These are phyloP conservation scores for Pristionchus pacificus DNA, from an alignment of 1,140 invertebrate species.

Conservation along the genomic window DNA sequence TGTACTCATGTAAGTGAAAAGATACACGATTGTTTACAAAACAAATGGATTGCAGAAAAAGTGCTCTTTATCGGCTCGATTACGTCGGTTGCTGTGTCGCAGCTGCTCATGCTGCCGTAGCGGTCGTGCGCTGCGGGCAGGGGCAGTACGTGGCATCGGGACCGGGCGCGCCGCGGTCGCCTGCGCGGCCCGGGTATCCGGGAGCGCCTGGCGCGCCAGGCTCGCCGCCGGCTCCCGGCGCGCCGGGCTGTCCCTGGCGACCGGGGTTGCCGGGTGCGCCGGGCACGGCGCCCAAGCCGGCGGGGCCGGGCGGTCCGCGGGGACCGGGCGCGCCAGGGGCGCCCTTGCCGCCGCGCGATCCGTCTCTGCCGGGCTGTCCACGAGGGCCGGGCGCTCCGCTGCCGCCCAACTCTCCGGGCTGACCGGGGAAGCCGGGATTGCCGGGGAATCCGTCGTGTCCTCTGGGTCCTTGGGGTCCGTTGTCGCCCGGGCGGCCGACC, in stretches of 20 bases:
- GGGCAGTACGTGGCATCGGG: not conserved
- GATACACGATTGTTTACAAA: no score
- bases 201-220: slow-evolving; percentile 33
- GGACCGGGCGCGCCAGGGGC: slow-evolving; percentile 31
- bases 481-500: no score
- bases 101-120: no score
- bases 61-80: no score
- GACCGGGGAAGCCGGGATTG: not conserved
- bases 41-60: no score
- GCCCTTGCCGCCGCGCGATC: not conserved
- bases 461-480: not conserved
- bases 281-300: slow-evolving; percentile 24
- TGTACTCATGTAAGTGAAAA: no score
- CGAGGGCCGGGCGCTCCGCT: not conserved
- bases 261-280: slow-evolving; percentile 18
- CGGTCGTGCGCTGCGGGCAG: not conserved
- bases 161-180: not conserved
- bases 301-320: slow-evolving; percentile 26
- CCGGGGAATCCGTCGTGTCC: not conserved
- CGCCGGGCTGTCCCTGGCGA: slow-evolving; percentile 22
- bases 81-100: no score
- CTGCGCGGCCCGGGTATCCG: slow-evolving; percentile 7
- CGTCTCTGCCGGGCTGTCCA: not conserved
- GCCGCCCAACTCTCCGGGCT: not conserved
- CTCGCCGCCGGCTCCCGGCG: slow-evolving; percentile 24